phyloP scores from a whole-genome alignment of 2,797 vertebrate species.

The Anas bernieri region DNA sequence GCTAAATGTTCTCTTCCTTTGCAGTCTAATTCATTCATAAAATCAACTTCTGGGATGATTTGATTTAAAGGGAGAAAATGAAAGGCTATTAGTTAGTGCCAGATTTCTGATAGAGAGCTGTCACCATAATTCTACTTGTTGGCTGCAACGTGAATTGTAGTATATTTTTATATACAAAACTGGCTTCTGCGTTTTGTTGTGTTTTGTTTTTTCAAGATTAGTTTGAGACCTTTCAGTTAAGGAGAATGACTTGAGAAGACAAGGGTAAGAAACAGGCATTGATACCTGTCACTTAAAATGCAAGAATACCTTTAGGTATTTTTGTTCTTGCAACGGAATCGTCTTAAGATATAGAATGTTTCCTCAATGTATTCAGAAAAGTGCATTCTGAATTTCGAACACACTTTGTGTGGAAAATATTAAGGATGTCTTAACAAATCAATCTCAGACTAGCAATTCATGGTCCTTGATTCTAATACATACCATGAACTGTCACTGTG shows the following conservation, averaged over 20 bases:
- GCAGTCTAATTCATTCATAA: constrained; percentile 4
- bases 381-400: neutral
- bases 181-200: neutral
- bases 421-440: neutral
- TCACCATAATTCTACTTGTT: neutral
- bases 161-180: neutral
- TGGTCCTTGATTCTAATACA: neutral
- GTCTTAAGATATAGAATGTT: neutral
- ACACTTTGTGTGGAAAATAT: neutral
- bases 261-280: neutral
- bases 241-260: neutral
- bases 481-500: neutral
- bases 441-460: neutral
- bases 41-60: neutral
- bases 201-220: neutral
- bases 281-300: neutral
- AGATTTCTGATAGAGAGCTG: neutral
- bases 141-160: neutral
- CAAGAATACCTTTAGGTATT: neutral
- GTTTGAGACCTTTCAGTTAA: constrained; percentile 12
- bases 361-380: neutral
- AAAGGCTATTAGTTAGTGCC: neutral
- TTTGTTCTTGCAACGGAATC: neutral
- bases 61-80: neutral
- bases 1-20: constrained; percentile 3